A percentile compares a stretch with the other conserved stretches of the same genome.
Conservation (phyloP, 2,113 vertebrate genomes). For the Rattus norvegicus region DNA sequence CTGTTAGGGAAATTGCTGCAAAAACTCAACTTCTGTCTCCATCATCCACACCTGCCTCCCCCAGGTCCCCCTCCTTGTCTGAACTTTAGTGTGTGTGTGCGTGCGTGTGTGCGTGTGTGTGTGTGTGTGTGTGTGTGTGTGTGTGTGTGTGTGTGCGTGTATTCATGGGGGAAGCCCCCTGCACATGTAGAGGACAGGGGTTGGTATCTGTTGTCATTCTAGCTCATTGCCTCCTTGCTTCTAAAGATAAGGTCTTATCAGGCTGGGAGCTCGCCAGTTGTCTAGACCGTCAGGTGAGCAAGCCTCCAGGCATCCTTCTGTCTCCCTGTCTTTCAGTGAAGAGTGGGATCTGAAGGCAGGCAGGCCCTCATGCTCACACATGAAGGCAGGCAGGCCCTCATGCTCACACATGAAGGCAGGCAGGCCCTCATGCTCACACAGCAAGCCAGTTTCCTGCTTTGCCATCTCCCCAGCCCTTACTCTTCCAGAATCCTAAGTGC, state of each 20-base stretch:
- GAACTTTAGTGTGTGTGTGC: neutral
- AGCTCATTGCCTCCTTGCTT: neutral
- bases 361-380: too few species aligned
- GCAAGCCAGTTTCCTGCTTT: neutral
- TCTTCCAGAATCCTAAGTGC: conserved; percentile 2
- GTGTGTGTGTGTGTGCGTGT: neutral
- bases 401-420: too few species aligned
- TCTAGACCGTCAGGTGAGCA: neutral
- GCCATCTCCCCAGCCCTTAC: neutral
- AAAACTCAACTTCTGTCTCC: neutral
- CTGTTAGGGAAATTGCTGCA: neutral
- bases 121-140: neutral
- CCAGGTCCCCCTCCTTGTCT: neutral
- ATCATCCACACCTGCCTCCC: neutral
- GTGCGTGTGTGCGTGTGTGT: neutral
- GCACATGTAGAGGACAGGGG: neutral
- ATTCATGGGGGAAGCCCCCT: neutral
- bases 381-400: too few species aligned
- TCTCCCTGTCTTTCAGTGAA: neutral
- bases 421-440: neutral
- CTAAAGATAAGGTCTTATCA: neutral
- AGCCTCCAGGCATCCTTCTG: too few species aligned
- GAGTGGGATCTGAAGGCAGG: neutral
- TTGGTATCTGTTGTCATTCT: neutral
- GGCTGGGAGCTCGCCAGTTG: neutral